phyloP scores from a whole-genome alignment of 2,113 vertebrate species.

The Spea bombifrons region DNA sequence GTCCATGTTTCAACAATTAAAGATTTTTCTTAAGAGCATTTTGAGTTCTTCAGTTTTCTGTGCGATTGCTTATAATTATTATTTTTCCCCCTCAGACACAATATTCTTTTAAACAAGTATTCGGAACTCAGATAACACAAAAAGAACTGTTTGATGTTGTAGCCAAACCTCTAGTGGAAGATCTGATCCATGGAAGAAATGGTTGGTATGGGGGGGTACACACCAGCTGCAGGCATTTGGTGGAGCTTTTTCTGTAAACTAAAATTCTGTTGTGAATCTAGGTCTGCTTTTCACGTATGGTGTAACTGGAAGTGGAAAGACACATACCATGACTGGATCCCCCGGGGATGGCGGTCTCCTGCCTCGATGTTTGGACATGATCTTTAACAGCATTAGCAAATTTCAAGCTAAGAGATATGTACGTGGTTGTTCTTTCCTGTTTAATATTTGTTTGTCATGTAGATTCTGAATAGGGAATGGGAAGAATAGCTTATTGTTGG shows the following conservation, averaged over 20 bases:
- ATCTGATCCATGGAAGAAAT: slow-evolving; percentile 87
- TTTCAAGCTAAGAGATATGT: slow-evolving; percentile 93
- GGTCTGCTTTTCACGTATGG: slow-evolving; percentile 94
- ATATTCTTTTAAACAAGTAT: slow-evolving; percentile 92
- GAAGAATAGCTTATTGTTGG: not conserved
- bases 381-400: slow-evolving; percentile 87
- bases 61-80: too few species aligned
- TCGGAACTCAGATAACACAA: slow-evolving; percentile 77
- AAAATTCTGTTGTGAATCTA: slow-evolving; percentile 51
- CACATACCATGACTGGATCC: slow-evolving; percentile 91
- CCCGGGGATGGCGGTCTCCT: slow-evolving; percentile 88
- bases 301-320: slow-evolving; percentile 96
- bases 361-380: slow-evolving; percentile 88
- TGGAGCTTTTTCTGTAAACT: not conserved
- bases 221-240: not conserved
- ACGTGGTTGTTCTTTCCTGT: slow-evolving; percentile 51
- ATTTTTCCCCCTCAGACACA: slow-evolving; percentile 71
- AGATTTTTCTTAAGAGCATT: too few species aligned
- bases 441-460: not conserved
- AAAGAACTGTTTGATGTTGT: slow-evolving; percentile 85
- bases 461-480: too few species aligned
- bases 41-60: too few species aligned
- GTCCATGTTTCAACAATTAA: too few species aligned
- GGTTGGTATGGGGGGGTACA: slow-evolving; percentile 61
- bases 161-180: slow-evolving; percentile 86